phyloP scores from a whole-genome alignment of 2,113 vertebrate genomes.

The Sapajus apella region DNA sequence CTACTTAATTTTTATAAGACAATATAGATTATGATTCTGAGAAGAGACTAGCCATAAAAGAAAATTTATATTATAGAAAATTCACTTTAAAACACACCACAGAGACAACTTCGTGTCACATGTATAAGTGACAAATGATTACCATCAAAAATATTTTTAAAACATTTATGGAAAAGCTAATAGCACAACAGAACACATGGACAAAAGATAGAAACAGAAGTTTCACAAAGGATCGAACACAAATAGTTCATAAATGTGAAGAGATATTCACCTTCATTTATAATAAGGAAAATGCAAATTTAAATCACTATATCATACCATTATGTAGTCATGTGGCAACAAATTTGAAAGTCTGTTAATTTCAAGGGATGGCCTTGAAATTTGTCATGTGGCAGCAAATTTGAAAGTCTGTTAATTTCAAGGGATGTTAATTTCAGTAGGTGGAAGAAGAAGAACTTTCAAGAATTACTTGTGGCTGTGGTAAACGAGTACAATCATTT shows the following conservation, averaged over 20 bases:
- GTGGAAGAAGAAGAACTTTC: background rate
- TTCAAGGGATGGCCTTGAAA: background rate
- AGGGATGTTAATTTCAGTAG: background rate
- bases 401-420: background rate
- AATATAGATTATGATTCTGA: background rate
- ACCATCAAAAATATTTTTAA: background rate
- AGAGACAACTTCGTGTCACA: background rate
- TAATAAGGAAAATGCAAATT: too few relatives aligned
- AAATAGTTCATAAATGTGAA: too few relatives aligned
- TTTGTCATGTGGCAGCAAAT: background rate
- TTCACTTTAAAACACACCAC: background rate
- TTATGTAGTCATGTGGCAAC: background rate
- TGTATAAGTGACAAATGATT: background rate
- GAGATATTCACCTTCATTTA: too few relatives aligned
- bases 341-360: background rate
- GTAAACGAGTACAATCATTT: background rate
- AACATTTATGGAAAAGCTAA: background rate
- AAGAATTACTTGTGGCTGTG: background rate
- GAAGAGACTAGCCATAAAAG: background rate
- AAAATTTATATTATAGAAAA: background rate
- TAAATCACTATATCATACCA: background rate
- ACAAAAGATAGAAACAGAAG: too few relatives aligned
- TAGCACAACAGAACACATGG: background rate
- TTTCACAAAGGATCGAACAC: too few relatives aligned
- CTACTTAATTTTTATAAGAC: background rate